These are phyloP conservation scores for Leucosticte australis DNA, from an alignment of 2,113 vertebrate genomes.

Conservation along the genomic window DNA sequence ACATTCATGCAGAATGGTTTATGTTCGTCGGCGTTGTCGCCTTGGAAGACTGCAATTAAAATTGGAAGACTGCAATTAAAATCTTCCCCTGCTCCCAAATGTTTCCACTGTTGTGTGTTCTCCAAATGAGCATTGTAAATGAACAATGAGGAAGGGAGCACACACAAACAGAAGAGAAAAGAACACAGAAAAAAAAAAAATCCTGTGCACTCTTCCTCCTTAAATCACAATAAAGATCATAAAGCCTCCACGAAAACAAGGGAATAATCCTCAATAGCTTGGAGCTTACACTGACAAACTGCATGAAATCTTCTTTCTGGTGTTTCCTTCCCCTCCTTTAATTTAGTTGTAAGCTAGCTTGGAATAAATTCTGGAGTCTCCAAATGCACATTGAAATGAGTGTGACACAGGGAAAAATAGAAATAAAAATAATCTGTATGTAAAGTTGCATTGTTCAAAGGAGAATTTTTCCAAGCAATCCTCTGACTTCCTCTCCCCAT, in stretches of 20 bases:
- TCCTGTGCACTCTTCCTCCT: not conserved
- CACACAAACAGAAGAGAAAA: not conserved
- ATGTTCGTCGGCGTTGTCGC: fast-evolving
- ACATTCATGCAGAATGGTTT: not conserved
- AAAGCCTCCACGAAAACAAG: not conserved
- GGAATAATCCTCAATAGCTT: not conserved
- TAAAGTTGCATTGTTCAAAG: not conserved
- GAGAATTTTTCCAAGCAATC: not conserved
- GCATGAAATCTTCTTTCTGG: not conserved
- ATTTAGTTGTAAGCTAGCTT: not conserved
- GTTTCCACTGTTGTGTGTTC: not conserved
- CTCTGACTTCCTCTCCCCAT: not conserved
- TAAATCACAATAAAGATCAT: not conserved
- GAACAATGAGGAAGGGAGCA: not conserved
- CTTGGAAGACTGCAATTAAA: not conserved
- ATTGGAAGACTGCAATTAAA: not conserved
- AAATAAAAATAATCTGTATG: not conserved
- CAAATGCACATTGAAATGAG: not conserved
- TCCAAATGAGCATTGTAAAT: not conserved
- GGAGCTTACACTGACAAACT: not conserved
- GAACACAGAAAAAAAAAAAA: not conserved
- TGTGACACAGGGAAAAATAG: not conserved
- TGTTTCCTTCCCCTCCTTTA: not conserved
- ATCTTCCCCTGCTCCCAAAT: not conserved
- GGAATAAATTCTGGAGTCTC: not conserved